Conservation (phyloP, 1,140 invertebrate genomes). For the Platorchestia sp. region DNA sequence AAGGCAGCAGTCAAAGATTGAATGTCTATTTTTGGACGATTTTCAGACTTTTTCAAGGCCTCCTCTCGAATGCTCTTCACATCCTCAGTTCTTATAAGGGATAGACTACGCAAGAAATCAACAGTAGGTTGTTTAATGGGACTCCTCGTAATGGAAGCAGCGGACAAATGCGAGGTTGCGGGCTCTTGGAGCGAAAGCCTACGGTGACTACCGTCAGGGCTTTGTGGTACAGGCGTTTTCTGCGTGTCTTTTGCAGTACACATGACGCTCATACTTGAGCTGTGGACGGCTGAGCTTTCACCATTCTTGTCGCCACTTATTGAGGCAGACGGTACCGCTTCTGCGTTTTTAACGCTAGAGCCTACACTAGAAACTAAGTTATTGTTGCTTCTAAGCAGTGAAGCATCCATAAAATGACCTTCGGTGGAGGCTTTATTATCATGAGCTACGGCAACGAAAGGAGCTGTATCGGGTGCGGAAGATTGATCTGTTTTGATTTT, state of each 20-base stretch:
- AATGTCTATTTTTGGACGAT: constrained; percentile 10
- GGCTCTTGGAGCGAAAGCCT: constrained; percentile 23
- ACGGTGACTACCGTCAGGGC: constrained; percentile 1
- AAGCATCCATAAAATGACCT: background rate
- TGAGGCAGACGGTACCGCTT: background rate
- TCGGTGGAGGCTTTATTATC: background rate
- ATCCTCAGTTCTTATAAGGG: constrained; percentile 37
- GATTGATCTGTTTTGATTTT: background rate
- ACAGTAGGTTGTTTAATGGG: constrained; percentile 25
- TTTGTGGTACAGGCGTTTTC: background rate
- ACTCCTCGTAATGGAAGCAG: background rate
- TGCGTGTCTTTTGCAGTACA: background rate
- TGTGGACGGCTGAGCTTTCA: background rate
- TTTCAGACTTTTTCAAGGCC: constrained; percentile 35
- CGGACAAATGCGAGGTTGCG: background rate
- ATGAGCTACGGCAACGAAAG: background rate
- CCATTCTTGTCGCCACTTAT: background rate
- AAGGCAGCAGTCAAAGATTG: constrained; percentile 17
- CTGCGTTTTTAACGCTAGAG: background rate
- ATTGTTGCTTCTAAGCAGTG: background rate
- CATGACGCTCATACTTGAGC: background rate
- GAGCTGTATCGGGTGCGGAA: background rate
- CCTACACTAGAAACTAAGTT: background rate
- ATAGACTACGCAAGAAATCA: constrained; percentile 24
- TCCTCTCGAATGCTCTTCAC: constrained; percentile 9